Evolutionary conservation across 2,113 vertebrate species (phyloP).

Genomic region (Oncorhynchus tshawytscha): DNA sequence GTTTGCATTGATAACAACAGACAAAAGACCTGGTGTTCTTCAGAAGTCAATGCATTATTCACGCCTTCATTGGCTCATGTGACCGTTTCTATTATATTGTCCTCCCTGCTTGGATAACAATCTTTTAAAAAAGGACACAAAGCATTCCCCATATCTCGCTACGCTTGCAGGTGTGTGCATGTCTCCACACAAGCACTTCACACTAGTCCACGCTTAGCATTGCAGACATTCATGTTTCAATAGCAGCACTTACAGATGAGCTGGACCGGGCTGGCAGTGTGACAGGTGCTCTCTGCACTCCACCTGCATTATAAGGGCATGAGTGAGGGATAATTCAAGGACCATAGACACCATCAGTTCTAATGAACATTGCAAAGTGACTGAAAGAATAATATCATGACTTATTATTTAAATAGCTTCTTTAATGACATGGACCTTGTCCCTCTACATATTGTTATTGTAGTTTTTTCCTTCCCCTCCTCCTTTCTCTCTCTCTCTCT

Average conservation of each 20-base stretch:
- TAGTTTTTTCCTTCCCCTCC: too few species aligned
- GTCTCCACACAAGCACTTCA: conserved; percentile 35
- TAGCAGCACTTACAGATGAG: neutral
- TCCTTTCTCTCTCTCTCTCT: accelerated
- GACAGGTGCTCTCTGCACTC: neutral
- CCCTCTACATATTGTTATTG: too few species aligned
- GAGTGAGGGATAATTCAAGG: too few species aligned
- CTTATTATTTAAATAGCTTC: too few species aligned
- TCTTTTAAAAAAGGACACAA: conserved; percentile 48
- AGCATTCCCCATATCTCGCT: conserved; percentile 10
- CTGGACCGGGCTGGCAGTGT: neutral
- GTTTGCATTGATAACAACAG: conserved; percentile 1
- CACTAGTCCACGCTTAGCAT: neutral
- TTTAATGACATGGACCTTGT: too few species aligned
- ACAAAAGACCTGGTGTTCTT: conserved; percentile 22
- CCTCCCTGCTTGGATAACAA: conserved; percentile 47
- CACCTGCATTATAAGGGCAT: too few species aligned
- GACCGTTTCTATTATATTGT: conserved; percentile 54
- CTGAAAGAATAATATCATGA: too few species aligned
- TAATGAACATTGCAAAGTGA: neutral
- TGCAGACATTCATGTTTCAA: neutral
- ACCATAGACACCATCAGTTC: too few species aligned
- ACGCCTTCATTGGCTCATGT: conserved; percentile 44
- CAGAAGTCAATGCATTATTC: conserved; percentile 53
- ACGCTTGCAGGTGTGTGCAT: conserved; percentile 60